Base-by-base conservation (phyloP, 2,888 invertebrate genomes). In the Coremacera marginata region DNA sequence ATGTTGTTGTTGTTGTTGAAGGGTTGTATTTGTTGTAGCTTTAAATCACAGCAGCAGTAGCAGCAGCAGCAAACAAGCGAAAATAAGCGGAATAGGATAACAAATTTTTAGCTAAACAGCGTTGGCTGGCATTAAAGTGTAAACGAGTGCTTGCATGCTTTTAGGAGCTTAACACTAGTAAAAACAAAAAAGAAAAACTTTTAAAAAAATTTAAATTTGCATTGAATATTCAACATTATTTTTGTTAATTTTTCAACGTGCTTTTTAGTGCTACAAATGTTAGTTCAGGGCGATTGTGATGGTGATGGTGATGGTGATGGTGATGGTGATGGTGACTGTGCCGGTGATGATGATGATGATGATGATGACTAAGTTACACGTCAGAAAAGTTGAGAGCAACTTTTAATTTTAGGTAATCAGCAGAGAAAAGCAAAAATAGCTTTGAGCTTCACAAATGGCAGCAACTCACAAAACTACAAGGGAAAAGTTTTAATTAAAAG, bases 31-130 rank as follows among this genome's bases (percentile, higher is more conserved):
- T 11, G 51, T 5, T 37, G 27, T 19, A 52, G 51, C 51, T 67
- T 67, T 19, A 68, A 49, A 68, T 68, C 68, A 70, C 37, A 71
- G 34, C 11, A 67, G 63, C 25, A 55, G 22, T 19, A 55, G 22
- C 25, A 52, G 57, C n/a, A 25, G 14, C 55, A 55, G 55, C 5
- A 19, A 37, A 3, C 62, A 63, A 31, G 52, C 31, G 31, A 63
- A 52, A 65, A 63, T 52, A 44, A 44, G 44, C 44, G 44, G 16
- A 34, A 55, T 27, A 34, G 70, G 55, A 70, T 55, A 52, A 34
- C 70, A 52, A 70, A 55, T 34, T 55, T 19, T 55, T 34, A 34
- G 34, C 52, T 52, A 34, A 63, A 63, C 25, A 55, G 19, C 22
- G 55, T 19, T n/a, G 9, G 7, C 9, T 52, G 62, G 63, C 63